These are phyloP conservation scores for Lepus timidus DNA, from an alignment of 2,113 vertebrate species.

Conservation along the genomic window DNA sequence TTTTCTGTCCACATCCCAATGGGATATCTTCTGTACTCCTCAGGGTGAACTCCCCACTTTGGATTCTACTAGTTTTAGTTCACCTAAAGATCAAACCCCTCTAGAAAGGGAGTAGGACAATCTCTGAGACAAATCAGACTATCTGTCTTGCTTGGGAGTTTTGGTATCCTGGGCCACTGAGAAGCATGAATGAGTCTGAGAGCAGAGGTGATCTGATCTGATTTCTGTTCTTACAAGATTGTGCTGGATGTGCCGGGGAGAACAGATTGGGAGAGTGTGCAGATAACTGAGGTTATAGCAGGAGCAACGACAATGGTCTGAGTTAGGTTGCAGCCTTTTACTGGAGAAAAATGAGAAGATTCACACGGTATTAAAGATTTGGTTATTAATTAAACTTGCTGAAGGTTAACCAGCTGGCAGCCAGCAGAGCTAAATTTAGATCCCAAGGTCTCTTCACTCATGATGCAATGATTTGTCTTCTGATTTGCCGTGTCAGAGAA, in stretches of 20 bases:
- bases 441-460: conserved; percentile 33
- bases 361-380: neutral
- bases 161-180: neutral
- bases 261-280: neutral
- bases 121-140: neutral
- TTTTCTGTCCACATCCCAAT: neutral
- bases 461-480: conserved; percentile 71
- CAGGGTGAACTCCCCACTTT: neutral
- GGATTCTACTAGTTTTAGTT: neutral
- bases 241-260: neutral
- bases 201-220: neutral
- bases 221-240: conserved; percentile 22
- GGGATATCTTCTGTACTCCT: neutral
- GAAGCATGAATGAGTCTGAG: neutral
- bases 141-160: neutral
- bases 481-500: conserved; percentile 72
- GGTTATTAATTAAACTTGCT: conserved; percentile 62
- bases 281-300: neutral
- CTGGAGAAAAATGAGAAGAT: conserved; percentile 46
- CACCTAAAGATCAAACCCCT: neutral
- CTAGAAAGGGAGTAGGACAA: neutral
- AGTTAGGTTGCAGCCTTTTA: neutral
- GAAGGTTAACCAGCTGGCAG: conserved; percentile 65
- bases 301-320: neutral
- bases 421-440: conserved; percentile 72